phyloP scores from a whole-genome alignment of 2,113 vertebrate species.

The Piaya cayana region DNA sequence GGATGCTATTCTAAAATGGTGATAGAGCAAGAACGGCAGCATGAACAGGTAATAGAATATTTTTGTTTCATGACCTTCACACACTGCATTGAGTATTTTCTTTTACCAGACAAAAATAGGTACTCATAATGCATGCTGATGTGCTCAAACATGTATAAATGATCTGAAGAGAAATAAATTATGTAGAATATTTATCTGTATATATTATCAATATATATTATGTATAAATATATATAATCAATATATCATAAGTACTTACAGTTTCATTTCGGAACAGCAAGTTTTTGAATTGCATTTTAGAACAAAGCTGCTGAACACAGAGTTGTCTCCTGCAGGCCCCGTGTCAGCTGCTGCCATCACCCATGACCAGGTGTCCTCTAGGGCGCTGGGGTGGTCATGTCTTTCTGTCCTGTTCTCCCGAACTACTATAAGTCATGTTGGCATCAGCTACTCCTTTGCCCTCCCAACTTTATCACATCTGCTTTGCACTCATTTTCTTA shows the following conservation, averaged over 20 bases:
- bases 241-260: background rate
- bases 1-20: background rate
- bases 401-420: background rate
- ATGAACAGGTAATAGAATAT: background rate
- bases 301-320: background rate
- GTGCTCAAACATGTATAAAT: background rate
- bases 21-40: background rate
- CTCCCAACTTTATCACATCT: background rate
- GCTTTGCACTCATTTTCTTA: background rate
- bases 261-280: background rate
- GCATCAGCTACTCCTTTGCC: background rate
- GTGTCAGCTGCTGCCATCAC: rapidly evolving
- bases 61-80: background rate
- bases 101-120: background rate
- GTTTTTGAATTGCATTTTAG: background rate
- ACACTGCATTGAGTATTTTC: background rate
- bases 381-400: rapidly evolving
- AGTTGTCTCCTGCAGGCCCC: rapidly evolving
- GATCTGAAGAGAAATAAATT: background rate
- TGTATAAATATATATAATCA: background rate
- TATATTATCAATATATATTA: background rate
- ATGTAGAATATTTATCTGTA: background rate
- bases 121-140: background rate
- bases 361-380: rapidly evolving
- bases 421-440: background rate